Conservation (phyloP, 2,888 invertebrate genomes). For the Leptopilina syphax region DNA sequence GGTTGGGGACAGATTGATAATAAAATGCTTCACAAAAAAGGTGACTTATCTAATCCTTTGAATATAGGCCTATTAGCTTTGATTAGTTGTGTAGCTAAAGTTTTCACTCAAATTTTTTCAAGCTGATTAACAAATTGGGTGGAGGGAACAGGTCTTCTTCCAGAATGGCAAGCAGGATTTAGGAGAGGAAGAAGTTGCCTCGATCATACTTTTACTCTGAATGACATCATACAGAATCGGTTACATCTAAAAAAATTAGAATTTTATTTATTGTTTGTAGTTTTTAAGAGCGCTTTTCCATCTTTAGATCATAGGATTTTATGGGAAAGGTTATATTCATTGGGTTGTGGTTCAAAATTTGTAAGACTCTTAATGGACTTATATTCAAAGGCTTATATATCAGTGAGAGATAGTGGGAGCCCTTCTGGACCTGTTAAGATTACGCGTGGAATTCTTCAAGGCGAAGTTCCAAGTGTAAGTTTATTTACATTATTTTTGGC, state of each 20-base stretch:
- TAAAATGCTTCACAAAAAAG: too few relatives aligned
- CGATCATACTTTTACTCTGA: slow-evolving; percentile 21
- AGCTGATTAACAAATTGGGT: neutral
- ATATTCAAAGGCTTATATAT: neutral
- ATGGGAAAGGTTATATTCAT: too few relatives aligned
- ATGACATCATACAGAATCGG: neutral
- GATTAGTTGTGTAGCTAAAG: too few relatives aligned
- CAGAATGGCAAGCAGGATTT: slow-evolving; percentile 23
- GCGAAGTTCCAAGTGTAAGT: neutral
- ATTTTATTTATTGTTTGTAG: too few relatives aligned
- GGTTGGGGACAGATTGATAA: too few relatives aligned
- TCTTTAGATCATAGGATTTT: too few relatives aligned
- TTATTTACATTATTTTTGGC: slow-evolving; percentile 20
- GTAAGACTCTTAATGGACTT: neutral
- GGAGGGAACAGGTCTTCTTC: neutral
- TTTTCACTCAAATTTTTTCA: neutral
- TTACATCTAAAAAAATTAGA: neutral
- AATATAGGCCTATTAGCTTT: too few relatives aligned
- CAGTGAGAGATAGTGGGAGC: neutral
- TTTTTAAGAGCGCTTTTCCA: too few relatives aligned
- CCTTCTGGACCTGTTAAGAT: neutral
- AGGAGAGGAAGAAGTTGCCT: slow-evolving; percentile 1
- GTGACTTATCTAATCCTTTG: too few relatives aligned
- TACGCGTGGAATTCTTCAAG: slow-evolving; percentile 10
- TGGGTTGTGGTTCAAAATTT: neutral